phyloP scores from a whole-genome alignment of 2,113 vertebrate genomes.

The Hiodon alosoides region DNA sequence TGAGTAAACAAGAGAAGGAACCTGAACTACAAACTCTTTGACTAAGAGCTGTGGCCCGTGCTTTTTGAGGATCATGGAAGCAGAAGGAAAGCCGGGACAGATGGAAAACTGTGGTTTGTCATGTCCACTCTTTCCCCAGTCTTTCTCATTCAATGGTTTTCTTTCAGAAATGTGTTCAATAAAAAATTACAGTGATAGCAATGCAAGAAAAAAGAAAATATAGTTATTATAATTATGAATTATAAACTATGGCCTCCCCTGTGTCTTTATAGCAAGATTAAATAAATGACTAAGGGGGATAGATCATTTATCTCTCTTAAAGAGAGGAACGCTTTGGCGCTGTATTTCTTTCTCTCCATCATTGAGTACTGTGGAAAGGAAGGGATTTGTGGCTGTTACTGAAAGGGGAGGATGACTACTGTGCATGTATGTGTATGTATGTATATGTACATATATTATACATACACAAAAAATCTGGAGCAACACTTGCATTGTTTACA shows the following conservation, averaged over 20 bases:
- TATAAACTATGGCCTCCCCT: neutral
- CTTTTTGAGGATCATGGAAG: neutral
- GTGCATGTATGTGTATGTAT: neutral
- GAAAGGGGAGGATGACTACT: neutral
- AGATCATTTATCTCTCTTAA: constrained; percentile 3
- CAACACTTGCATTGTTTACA: constrained; percentile 26
- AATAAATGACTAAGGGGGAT: constrained; percentile 3
- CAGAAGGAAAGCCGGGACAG: neutral
- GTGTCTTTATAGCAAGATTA: neutral
- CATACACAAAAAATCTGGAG: neutral
- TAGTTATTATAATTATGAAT: neutral
- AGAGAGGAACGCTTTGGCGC: constrained; percentile 12
- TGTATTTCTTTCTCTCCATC: neutral
- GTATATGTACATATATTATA: no score
- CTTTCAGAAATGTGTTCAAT: constrained; percentile 14
- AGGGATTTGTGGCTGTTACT: neutral
- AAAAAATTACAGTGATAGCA: constrained; percentile 5
- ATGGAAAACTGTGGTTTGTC: constrained; percentile 1
- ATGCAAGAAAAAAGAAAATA: constrained; percentile 5
- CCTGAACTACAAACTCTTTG: neutral
- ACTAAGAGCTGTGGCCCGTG: neutral
- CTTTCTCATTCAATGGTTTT: neutral
- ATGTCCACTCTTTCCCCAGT: neutral
- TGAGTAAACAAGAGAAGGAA: neutral
- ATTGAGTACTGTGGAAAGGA: neutral